Evolutionary conservation across 1,140 invertebrate species (phyloP).

Genomic region (Monochamus saltuarius): DNA sequence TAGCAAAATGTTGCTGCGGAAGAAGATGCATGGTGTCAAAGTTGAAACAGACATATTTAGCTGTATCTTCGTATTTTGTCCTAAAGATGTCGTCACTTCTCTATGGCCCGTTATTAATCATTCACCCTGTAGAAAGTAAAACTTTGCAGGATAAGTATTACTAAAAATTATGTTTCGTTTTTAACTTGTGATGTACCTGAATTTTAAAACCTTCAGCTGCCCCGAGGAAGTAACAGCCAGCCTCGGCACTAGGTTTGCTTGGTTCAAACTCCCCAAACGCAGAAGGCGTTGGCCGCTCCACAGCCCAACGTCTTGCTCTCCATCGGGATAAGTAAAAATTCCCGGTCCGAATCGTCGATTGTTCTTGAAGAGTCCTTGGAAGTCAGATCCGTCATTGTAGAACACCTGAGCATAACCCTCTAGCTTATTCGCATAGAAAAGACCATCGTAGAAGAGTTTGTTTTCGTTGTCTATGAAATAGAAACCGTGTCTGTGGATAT

Average conservation of each 20-base stretch:
- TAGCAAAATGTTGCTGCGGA: too few relatives aligned
- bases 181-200: too few relatives aligned
- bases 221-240: slow-evolving; percentile 25
- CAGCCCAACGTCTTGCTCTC: slow-evolving; percentile 54
- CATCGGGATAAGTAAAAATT: slow-evolving; percentile 49
- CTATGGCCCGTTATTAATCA: too few relatives aligned
- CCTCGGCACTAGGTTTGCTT: slow-evolving; percentile 26
- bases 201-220: slow-evolving; percentile 36
- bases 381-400: slow-evolving; percentile 52
- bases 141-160: too few relatives aligned
- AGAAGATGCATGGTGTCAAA: too few relatives aligned
- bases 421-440: slow-evolving; percentile 54
- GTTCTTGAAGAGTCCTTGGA: slow-evolving; percentile 52
- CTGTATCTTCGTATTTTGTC: too few relatives aligned
- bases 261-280: slow-evolving; percentile 40
- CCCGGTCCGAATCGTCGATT: slow-evolving; percentile 57
- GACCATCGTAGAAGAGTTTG: slow-evolving; percentile 52
- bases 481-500: slow-evolving; percentile 53
- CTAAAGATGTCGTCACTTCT: too few relatives aligned
- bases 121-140: too few relatives aligned
- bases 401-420: slow-evolving; percentile 56
- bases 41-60: too few relatives aligned
- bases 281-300: slow-evolving; percentile 53
- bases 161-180: too few relatives aligned
- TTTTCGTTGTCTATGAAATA: slow-evolving; percentile 47